Base-by-base conservation (phyloP, 1,140 invertebrate species). In the Ctenoplectra terminalis region DNA sequence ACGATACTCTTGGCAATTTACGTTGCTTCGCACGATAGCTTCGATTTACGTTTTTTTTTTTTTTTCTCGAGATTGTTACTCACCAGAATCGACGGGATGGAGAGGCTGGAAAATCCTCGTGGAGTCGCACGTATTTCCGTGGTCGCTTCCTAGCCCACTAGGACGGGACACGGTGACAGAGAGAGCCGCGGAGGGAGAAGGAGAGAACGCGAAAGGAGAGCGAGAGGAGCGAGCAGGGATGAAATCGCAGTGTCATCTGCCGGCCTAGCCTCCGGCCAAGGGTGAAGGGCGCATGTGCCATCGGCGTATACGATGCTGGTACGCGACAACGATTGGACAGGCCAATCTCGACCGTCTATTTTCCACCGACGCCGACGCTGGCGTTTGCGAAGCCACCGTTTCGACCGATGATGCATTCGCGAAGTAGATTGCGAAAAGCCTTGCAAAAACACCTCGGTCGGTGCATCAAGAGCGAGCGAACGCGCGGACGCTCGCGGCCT, bases 161-260 rank as follows among this genome's bases (percentile, higher is more conserved):
- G 66, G 77, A 67, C 52, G 69, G 52, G 71, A 83, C 85, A 83
- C 80, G 73, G 34, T 48, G 76, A 46, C 17, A 54, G 67, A 67
- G 64, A 61, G 37, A 63, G 60, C 20, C 40, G 60, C 48, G 26
- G 71, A 63, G 34, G 23, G 40, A 52, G 60, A 46, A 37, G 17
- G 43, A 60, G 46, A 37, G 60, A 58, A 29, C 43, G 26, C n/a
- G 60, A 58, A 58, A 71, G 70, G 54, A 61, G 63, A 71, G 56
- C 40, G 58, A 66, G 58, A 76, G n/a, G 64, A 40, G 9, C 37
- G 34, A 75, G 63, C 56, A 46, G 75, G 85, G 82, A 46, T 82
- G 81, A 76, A 86, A 72, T 31, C 37, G 54, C 54, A 54, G 54
- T 69, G 85, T 81, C 84, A 83, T 87, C 85, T 87, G 72, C 66